Evolutionary conservation across 1,140 invertebrate species (phyloP).

Genomic region (Apis laboriosa): DNA sequence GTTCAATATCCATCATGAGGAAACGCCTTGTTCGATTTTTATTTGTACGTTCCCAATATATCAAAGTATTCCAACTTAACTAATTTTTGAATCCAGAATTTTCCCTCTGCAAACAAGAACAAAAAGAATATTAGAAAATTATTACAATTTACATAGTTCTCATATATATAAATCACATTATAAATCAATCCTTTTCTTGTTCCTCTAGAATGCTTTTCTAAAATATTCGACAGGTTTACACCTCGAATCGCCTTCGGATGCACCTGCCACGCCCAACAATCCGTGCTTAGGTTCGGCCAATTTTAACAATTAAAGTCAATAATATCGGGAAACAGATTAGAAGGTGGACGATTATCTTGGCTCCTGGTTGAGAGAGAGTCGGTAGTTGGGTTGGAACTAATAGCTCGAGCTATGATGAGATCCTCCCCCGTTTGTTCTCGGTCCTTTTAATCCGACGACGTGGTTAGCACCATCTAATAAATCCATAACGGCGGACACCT

Average conservation of each 20-base stretch:
- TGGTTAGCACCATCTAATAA: conserved; percentile 18
- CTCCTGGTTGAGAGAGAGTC: background rate
- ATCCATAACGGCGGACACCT: conserved; percentile 57
- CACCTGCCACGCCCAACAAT: background rate
- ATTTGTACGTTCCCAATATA: no score
- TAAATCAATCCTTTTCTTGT: background rate
- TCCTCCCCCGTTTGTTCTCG: background rate
- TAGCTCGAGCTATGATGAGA: background rate
- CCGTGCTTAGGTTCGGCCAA: background rate
- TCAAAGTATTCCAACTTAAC: no score
- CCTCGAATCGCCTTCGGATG: no score
- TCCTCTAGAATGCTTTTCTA: background rate
- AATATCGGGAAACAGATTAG: conserved; percentile 69
- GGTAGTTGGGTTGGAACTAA: background rate
- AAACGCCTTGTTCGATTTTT: no score
- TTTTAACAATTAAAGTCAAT: conserved; percentile 69
- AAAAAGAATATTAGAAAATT: no score
- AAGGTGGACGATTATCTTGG: conserved; percentile 8
- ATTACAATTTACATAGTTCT: no score
- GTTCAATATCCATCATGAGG: no score
- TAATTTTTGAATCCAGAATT: no score
- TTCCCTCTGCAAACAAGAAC: no score
- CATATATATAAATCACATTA: background rate
- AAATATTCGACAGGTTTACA: background rate
- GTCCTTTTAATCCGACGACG: conserved; percentile 13